Evolutionary conservation across 2,113 vertebrate species (phyloP), one percentile per base, ranked within the genome.

Genomic region (Equus przewalskii): DNA sequence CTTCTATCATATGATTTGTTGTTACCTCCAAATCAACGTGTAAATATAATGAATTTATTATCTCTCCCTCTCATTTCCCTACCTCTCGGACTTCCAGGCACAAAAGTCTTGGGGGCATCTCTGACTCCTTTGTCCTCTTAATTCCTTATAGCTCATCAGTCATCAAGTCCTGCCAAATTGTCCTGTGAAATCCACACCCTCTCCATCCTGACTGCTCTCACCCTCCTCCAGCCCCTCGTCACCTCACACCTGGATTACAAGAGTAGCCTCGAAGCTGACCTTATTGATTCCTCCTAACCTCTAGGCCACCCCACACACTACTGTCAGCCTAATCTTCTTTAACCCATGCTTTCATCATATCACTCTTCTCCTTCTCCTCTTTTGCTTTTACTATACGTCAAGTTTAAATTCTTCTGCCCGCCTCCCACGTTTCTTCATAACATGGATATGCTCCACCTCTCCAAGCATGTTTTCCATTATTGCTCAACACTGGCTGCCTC

Each of bases 171-270:
- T 86, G 44, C 11, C 11, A 78, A 94, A 82, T 12, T 58, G 46
- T 62, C 58, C 75, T 97, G 72, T 95, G 94, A 93, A 97, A 91
- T 79, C 56, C 49, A 78, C 44, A 64, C 8, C 44, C 33, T 75
- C 21, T 83, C 16, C n/a, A 84, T 58, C 41, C 56, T 60, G 30
- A 89, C 16, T 75, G 46, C 75, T 81, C 4, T 65, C 16, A 67
- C 15, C 12, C 49, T 85, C 21, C 1, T 18, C 54, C 28, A 73
- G 0, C 6, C 44, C 76, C 58, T 85, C 33, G 46, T 96, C 91
- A 83, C 11, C 28, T 97, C 56, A 76, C 54, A 79, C 60, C 88
- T 87, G 78, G 28, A 78, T 83, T 44, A 51, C 69, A 70, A 96
- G 69, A 73, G 62, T 18, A 49, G 51, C 9, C 51, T 81, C 21